phyloP scores from a whole-genome alignment of 1,140 invertebrate species.

The Halotydeus destructor region DNA sequence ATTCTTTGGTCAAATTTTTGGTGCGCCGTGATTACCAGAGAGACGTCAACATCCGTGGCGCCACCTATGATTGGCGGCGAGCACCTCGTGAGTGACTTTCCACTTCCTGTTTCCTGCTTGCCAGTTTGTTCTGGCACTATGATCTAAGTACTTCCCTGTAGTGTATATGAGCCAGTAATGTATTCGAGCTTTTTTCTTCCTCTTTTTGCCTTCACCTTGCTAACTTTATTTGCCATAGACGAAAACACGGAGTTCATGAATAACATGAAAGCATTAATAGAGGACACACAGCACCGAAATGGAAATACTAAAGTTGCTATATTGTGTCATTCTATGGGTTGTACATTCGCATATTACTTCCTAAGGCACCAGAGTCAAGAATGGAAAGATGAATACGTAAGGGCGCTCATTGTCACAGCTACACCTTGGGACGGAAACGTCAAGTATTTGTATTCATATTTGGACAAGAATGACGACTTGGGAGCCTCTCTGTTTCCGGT shows the following conservation, averaged over 20 bases:
- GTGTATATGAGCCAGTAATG: not conserved
- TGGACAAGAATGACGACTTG: slow-evolving; percentile 1
- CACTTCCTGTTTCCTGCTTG: not conserved
- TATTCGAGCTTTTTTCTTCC: too few relatives aligned
- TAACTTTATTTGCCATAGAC: too few relatives aligned
- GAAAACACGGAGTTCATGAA: not conserved
- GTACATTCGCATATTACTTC: slow-evolving; percentile 62
- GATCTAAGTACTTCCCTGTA: too few relatives aligned
- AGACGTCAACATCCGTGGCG: not conserved
- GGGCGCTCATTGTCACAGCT: slow-evolving; percentile 53
- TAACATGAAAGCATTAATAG: slow-evolving; percentile 51
- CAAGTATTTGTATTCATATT: slow-evolving; percentile 72
- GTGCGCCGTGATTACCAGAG: not conserved
- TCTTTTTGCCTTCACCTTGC: too few relatives aligned
- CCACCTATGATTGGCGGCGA: slow-evolving; percentile 5
- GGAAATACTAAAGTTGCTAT: slow-evolving; percentile 53
- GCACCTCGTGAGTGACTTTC: not conserved
- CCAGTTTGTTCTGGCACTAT: not conserved
- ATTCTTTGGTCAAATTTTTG: not conserved
- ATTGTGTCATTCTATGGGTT: slow-evolving; percentile 85
- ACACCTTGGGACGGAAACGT: slow-evolving; percentile 87
- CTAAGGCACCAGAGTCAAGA: slow-evolving; percentile 46
- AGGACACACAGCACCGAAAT: slow-evolving; percentile 60
- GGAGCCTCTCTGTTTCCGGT: not conserved
- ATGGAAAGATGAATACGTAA: slow-evolving; percentile 85